phyloP scores from a whole-genome alignment of 2,888 invertebrate species.

The Achlya flavicornis region DNA sequence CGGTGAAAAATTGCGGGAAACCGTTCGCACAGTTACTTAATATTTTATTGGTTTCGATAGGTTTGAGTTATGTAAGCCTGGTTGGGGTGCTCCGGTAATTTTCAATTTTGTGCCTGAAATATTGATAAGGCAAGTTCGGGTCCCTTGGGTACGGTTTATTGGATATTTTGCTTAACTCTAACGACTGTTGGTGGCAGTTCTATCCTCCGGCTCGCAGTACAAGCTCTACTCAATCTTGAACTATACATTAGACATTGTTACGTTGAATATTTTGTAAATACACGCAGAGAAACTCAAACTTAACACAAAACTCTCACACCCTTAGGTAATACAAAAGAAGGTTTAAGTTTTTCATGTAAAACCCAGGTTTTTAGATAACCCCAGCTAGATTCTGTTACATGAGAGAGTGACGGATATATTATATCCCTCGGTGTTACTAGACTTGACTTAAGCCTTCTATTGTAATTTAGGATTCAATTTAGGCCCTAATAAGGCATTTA shows the following conservation, averaged over 20 bases:
- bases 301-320: no score
- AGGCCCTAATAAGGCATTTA: no score
- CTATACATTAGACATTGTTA: background rate
- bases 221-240: background rate
- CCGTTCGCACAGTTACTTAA: conserved; percentile 66
- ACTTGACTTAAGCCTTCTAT: no score
- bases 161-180: conserved; percentile 19
- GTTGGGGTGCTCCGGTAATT: conserved; percentile 68
- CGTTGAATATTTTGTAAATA: background rate
- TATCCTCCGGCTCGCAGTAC: conserved; percentile 17
- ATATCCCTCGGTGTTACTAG: no score
- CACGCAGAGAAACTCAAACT: background rate
- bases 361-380: no score
- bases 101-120: conserved; percentile 82
- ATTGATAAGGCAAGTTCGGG: conserved; percentile 63
- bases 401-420: no score
- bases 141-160: conserved; percentile 46
- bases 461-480: no score
- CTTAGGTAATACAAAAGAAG: no score
- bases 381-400: no score
- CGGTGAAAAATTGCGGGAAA: conserved; percentile 79
- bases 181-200: conserved; percentile 3
- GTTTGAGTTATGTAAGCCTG: conserved; percentile 76
- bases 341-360: no score
- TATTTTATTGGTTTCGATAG: conserved; percentile 82